A percentile compares a stretch with the other conserved stretches of the same genome.
phyloP scores from a whole-genome alignment of 2,113 vertebrate genomes.

The Eretmochelys imbricata region DNA sequence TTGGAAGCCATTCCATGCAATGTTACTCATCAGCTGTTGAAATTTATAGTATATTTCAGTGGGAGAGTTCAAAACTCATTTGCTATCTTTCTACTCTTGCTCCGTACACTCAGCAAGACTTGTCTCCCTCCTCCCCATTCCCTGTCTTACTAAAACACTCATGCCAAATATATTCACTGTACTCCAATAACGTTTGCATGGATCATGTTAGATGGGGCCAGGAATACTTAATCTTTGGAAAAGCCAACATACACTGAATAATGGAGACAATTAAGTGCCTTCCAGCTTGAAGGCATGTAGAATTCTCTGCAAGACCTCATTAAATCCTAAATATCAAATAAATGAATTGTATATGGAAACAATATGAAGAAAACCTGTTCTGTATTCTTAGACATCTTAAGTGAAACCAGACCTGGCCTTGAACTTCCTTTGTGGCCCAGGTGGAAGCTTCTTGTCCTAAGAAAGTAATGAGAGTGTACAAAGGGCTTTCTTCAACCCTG shows the following conservation, averaged over 20 bases:
- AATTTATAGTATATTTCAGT: conserved; percentile 4
- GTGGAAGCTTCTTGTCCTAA: conserved; percentile 51
- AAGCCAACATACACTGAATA: conserved; percentile 7
- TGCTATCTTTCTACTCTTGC: conserved; percentile 13
- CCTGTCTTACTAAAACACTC: not conserved
- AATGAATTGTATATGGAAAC: conserved; percentile 39
- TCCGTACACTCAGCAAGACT: not conserved
- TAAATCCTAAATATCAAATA: conserved; percentile 47
- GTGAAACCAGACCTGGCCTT: conserved; percentile 65
- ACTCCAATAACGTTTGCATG: conserved; percentile 2
- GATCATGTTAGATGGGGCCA: not conserved
- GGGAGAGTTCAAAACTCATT: conserved; percentile 28
- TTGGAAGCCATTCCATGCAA: conserved; percentile 15
- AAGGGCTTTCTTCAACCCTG: conserved; percentile 58
- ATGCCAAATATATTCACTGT: not conserved
- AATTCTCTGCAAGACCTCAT: not conserved
- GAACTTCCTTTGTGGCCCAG: conserved; percentile 68
- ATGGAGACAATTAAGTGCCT: not conserved
- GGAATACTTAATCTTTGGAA: conserved; percentile 20
- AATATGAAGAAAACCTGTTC: conserved; percentile 36
- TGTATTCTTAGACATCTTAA: conserved; percentile 60
- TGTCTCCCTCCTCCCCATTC: conserved; percentile 6
- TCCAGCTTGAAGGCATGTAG: not conserved
- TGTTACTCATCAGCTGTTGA: conserved; percentile 61
- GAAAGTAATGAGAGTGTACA: conserved; percentile 53